Base-by-base conservation (phyloP, 2,797 vertebrate genomes). In the Picus viridis region DNA sequence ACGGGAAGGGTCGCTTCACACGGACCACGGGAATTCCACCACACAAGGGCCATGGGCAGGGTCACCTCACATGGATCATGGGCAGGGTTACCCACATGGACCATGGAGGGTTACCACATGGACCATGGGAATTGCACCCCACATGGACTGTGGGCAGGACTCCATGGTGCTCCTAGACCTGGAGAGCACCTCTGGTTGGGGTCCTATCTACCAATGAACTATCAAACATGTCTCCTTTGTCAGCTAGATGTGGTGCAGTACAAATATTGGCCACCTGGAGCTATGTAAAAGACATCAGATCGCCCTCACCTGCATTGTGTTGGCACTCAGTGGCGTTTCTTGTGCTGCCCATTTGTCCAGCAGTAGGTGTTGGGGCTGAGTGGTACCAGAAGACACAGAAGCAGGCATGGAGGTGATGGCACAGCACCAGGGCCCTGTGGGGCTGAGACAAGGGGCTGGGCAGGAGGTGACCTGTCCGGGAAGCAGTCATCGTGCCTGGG, bases 151-250 rank as follows among this genome's bases (percentile, higher is more conserved):
- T 2, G 56, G 56, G 3, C 10, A 8, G 18, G 13, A 2, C 23
- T 49, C 34, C 59, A 2, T 29, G 17, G 34, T 8, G n/a, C 26
- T 64, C 19, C 69, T 3, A 32, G 10, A 7, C 18, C 5, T 6
- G 19, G 30, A 34, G 3, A 43, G 16, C 18, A 36, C 16, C 43
- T 65, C 49, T 26, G 14, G 20, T 1, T 36, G 39, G 29, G 26
- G 30, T 53, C 43, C 24, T 22, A 8, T 17, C 39, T 49, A 9
- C 65, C 53, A 30, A 11, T 9, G 41, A 22, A 43, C 29, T 18
- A 49, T 54, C 0, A 4, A 5, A 14, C 2, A 0, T 23, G 30
- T 19, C 29, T 45, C 3, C 0, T 64, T 43, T 59, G 47, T 20
- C 29, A 10, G 32, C 45, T 27, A 30, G 13, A 9, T 5, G 10